A percentile compares a stretch with the other conserved stretches of the same genome.
Evolutionary conservation across 2,113 vertebrate genomes (phyloP).

Genomic region (Mustela lutreola): DNA sequence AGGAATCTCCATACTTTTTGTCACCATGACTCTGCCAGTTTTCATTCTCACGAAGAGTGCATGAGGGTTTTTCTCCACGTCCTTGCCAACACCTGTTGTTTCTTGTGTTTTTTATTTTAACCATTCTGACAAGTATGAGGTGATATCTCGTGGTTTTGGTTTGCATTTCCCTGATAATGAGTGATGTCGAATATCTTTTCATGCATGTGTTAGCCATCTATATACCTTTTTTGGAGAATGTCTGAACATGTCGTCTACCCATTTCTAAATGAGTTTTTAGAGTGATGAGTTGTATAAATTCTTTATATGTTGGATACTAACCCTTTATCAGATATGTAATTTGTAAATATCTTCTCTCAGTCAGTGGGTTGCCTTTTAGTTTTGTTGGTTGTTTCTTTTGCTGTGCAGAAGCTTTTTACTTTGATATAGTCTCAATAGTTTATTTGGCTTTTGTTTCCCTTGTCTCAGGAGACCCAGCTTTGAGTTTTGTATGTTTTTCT

Average conservation of each 20-base stretch:
- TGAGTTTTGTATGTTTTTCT: background rate
- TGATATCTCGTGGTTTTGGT: background rate
- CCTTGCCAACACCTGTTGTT: background rate
- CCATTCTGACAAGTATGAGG: background rate
- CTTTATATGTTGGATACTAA: background rate
- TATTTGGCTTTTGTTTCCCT: background rate
- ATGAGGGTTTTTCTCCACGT: background rate
- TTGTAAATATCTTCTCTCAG: background rate
- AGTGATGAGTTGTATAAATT: background rate
- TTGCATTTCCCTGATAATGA: background rate
- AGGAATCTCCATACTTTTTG: background rate
- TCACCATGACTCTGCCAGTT: background rate
- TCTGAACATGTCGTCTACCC: background rate
- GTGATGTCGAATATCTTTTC: background rate
- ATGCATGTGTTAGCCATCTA: background rate
- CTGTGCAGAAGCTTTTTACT: background rate
- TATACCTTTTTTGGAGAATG: background rate
- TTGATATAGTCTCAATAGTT: background rate
- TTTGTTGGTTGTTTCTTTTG: background rate
- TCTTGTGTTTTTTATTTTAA: background rate
- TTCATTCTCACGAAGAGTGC: background rate
- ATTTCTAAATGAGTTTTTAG: background rate
- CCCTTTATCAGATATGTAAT: background rate
- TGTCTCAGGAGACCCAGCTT: background rate
- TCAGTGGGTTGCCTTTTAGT: background rate